Percentiles rank a stretch among this genome's conserved stretches.
Evolutionary conservation across 2,888 invertebrate species (phyloP).

Genomic region (Seira ritae): DNA sequence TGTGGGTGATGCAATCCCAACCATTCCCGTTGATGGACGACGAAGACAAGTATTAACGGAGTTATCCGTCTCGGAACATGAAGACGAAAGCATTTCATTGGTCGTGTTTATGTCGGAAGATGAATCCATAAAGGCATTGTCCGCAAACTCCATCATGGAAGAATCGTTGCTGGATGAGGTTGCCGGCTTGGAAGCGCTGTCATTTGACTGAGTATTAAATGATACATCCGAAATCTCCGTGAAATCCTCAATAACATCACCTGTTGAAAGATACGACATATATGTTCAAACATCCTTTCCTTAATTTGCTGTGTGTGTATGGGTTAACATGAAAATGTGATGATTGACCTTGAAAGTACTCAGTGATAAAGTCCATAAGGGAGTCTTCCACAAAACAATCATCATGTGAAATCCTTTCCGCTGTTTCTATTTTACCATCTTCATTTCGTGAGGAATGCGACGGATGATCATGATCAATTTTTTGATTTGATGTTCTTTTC

Average conservation of each 20-base stretch:
- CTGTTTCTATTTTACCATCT: too few relatives aligned
- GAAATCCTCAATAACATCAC: slow-evolving; percentile 15
- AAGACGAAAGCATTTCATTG: slow-evolving; percentile 32
- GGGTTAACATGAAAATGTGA: too few relatives aligned
- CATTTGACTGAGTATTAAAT: too few relatives aligned
- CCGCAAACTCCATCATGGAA: background rate
- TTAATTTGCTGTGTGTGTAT: too few relatives aligned
- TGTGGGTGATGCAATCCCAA: background rate
- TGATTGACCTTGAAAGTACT: slow-evolving; percentile 45
- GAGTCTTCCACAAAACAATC: slow-evolving; percentile 29
- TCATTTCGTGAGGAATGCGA: too few relatives aligned
- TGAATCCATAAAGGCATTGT: background rate
- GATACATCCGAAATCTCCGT: background rate
- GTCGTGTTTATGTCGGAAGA: slow-evolving; percentile 12
- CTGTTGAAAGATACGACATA: background rate
- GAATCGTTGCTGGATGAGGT: background rate
- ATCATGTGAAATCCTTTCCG: too few relatives aligned
- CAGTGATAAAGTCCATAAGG: slow-evolving; percentile 48
- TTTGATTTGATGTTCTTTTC: too few relatives aligned
- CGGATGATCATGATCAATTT: too few relatives aligned
- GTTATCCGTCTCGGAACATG: background rate
- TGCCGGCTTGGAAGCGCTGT: background rate
- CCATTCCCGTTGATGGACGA: background rate
- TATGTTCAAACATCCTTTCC: too few relatives aligned
- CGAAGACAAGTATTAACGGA: background rate